Evolutionary conservation across 2,888 invertebrate species (phyloP), one percentile per base, ranked within the genome.

Genomic region (Philopedon plagiatum): DNA sequence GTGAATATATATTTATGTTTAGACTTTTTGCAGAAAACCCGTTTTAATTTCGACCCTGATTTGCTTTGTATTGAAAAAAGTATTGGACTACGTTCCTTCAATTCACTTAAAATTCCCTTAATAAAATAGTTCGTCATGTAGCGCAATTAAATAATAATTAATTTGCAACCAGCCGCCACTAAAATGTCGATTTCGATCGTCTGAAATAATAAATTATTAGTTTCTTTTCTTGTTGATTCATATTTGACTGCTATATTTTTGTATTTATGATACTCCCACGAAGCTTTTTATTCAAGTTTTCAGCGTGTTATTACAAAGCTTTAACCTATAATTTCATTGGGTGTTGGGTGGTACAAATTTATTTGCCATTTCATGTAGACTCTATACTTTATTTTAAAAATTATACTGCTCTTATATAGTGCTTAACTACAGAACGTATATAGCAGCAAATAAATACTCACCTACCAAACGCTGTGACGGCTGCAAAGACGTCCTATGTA

Each of bases 121-220:
- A 75, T 64, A 75, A 75, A 63, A 41, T 41, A 18, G 7, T 63
- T 71, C 75, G 69, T 56, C 73, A 71, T 74, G 75, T 73, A 75
- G 70, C 74, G 72, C 75, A 78, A 78, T 78, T 78, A 78, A 75
- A 72, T 73, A 73, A 76, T 76, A 69, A 76, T 77, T 78, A 77
- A 76, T 77, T 77, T 78, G 64, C 76, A 78, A 75, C 54, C 46
- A 56, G 66, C 61, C 66, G 32, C 61, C 66, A 66, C 61, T 71
- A 71, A 66, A 61, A 44, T 44, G 18, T 66, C 54, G 23, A 7
- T 60, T 64, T 60, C 51, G 58, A 70, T 58, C 51, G 61, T 71
- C 18, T 11, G 34, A 34, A 44, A 41, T 11, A 9, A 66, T 66
- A 66, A 61, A 66, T 54, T 66, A 61, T 61, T 71, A 44, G 49